A percentile compares a stretch with the other conserved stretches of the same genome.
Conservation (phyloP, 2,113 vertebrate species). For the Ameiurus melas region DNA sequence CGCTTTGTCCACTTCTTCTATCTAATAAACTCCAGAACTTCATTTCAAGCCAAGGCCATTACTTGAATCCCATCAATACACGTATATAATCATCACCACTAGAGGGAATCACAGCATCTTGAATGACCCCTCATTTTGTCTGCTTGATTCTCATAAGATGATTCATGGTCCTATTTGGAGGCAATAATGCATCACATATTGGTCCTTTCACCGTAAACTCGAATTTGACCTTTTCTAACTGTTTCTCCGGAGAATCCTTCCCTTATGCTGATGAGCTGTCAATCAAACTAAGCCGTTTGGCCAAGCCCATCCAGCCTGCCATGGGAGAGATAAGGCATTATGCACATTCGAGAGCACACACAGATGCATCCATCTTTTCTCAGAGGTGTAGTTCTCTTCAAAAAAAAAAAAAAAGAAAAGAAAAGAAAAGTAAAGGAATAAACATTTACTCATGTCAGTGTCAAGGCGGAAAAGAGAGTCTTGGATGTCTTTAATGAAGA, state of each 20-base stretch:
- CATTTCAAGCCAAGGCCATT: conserved; percentile 25
- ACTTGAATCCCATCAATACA: conserved; percentile 15
- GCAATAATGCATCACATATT: conserved; percentile 57
- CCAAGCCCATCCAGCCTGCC: conserved; percentile 38
- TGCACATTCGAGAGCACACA: conserved; percentile 27
- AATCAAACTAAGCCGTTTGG: conserved; percentile 49
- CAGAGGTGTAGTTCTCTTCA: conserved; percentile 52
- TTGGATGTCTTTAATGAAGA: neutral
- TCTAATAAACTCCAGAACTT: conserved; percentile 11
- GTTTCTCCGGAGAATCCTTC: conserved; percentile 39
- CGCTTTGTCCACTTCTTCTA: neutral
- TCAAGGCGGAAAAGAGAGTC: neutral
- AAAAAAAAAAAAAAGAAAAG: neutral
- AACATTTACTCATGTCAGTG: conserved; percentile 40
- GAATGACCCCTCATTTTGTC: conserved; percentile 37
- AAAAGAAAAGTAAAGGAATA: neutral
- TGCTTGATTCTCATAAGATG: conserved; percentile 45
- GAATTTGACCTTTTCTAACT: conserved; percentile 57
- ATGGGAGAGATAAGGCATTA: conserved; percentile 60
- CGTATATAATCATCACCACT: conserved; percentile 48
- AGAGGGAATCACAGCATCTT: conserved; percentile 59
- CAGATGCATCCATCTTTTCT: conserved; percentile 50
- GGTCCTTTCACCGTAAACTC: conserved; percentile 56
- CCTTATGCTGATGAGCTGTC: conserved; percentile 47
- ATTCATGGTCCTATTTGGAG: conserved; percentile 53